Conservation (phyloP, 1,140 invertebrate genomes). For the Scaptodrosophila lebanonensis region DNA sequence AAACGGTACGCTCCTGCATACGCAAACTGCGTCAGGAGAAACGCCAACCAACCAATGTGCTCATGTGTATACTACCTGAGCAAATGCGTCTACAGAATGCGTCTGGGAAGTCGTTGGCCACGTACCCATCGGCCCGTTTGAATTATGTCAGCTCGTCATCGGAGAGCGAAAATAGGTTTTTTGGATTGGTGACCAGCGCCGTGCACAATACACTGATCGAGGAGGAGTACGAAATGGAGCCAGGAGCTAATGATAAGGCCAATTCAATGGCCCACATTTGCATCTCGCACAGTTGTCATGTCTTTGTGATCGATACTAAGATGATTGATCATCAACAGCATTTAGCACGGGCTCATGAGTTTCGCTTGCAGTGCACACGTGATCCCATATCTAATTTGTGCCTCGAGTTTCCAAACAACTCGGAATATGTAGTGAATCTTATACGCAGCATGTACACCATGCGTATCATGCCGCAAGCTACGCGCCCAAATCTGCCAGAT, state of each 20-base stretch:
- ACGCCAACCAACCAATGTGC: constrained; percentile 89
- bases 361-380: constrained; percentile 87
- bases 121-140: constrained; percentile 91
- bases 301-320: constrained; percentile 94
- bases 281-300: constrained; percentile 94
- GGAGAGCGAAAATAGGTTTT: constrained; percentile 93
- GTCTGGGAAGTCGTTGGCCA: constrained; percentile 82
- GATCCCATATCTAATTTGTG: constrained; percentile 85
- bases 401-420: constrained; percentile 92
- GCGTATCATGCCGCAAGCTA: constrained; percentile 70
- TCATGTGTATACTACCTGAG: constrained; percentile 89
- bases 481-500: constrained; percentile 45
- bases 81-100: constrained; percentile 86
- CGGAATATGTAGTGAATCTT: constrained; percentile 89
- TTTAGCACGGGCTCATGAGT: constrained; percentile 84
- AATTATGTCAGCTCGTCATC: constrained; percentile 93
- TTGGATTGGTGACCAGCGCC: constrained; percentile 92
- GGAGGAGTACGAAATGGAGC: constrained; percentile 59
- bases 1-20: constrained; percentile 88
- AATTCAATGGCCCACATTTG: constrained; percentile 44
- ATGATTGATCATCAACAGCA: constrained; percentile 89
- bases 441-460: constrained; percentile 83
- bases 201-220: constrained; percentile 78
- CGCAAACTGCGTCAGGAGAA: constrained; percentile 92
- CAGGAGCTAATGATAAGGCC: constrained; percentile 30